Percentiles rank a stretch among this genome's conserved stretches.
phyloP scores from a whole-genome alignment of 2,113 vertebrate species.

The Aldabrachelys gigantea region DNA sequence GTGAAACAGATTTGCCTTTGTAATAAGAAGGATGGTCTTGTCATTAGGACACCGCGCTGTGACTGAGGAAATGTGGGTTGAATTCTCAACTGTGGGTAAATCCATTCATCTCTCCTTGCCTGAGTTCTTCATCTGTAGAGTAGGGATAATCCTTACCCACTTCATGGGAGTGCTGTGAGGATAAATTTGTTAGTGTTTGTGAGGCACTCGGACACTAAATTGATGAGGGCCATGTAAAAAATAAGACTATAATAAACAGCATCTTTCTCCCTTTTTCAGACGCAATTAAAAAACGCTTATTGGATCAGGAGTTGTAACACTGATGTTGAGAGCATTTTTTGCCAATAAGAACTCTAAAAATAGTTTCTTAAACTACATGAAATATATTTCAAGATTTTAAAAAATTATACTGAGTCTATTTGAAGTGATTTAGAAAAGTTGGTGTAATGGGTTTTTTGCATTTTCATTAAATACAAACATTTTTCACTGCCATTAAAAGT shows the following conservation, averaged over 20 bases:
- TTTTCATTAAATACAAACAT: not conserved
- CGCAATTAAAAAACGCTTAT: not conserved
- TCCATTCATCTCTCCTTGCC: not conserved
- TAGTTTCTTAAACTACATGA: not conserved
- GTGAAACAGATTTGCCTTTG: not conserved
- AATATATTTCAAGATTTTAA: not conserved
- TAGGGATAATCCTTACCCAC: not conserved
- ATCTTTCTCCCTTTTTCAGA: not conserved
- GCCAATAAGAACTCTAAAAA: not conserved
- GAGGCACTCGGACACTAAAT: not conserved
- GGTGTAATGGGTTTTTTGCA: not conserved
- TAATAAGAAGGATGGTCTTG: not conserved
- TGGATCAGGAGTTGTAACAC: not conserved
- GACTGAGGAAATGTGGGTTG: not conserved
- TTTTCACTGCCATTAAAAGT: not conserved
- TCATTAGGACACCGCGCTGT: not conserved
- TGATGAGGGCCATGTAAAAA: not conserved
- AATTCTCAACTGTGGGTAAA: not conserved
- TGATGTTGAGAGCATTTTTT: not conserved
- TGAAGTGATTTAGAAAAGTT: not conserved
- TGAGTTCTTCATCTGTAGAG: not conserved
- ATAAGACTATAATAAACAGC: not conserved
- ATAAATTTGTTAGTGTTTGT: not conserved
- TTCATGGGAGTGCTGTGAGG: not conserved
- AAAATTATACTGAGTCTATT: rapidly evolving